A percentile compares a stretch with the other conserved stretches of the same genome.
These are phyloP conservation scores for Caenorhabditis zanzibari DNA, from an alignment of 2,888 invertebrate species.

Conservation along the genomic window DNA sequence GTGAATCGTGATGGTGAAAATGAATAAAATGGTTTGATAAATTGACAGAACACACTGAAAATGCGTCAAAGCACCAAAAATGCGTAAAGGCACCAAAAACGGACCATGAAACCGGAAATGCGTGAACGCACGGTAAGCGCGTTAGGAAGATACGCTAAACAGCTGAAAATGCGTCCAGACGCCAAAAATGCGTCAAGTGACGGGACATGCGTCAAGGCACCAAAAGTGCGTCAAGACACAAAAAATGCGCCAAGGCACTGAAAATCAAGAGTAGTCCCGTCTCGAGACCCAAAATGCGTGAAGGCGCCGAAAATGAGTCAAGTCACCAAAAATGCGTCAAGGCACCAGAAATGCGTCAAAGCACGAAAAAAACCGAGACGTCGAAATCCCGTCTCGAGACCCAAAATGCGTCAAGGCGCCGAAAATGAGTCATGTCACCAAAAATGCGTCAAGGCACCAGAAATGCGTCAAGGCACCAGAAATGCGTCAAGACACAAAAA, in stretches of 20 bases:
- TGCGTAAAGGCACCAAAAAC: too few relatives aligned
- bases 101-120: too few relatives aligned
- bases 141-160: too few relatives aligned
- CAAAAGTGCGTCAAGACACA: constrained; percentile 2
- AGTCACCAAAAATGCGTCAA: background rate
- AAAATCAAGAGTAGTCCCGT: too few relatives aligned
- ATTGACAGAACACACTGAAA: too few relatives aligned
- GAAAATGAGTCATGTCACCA: background rate
- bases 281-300: background rate
- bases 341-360: background rate
- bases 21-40: too few relatives aligned
- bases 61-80: too few relatives aligned
- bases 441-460: background rate
- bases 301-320: background rate
- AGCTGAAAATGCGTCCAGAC: too few relatives aligned
- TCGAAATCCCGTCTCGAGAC: background rate
- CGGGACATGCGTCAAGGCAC: constrained; percentile 13
- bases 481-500: constrained; percentile 14
- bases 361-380: too few relatives aligned
- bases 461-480: constrained; percentile 2
- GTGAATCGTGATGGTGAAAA: too few relatives aligned
- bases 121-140: too few relatives aligned
- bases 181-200: too few relatives aligned
- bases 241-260: constrained; percentile 11
- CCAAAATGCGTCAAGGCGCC: background rate